Evolutionary conservation across 2,888 invertebrate species (phyloP).

Genomic region (Torymus aiolomorphi): DNA sequence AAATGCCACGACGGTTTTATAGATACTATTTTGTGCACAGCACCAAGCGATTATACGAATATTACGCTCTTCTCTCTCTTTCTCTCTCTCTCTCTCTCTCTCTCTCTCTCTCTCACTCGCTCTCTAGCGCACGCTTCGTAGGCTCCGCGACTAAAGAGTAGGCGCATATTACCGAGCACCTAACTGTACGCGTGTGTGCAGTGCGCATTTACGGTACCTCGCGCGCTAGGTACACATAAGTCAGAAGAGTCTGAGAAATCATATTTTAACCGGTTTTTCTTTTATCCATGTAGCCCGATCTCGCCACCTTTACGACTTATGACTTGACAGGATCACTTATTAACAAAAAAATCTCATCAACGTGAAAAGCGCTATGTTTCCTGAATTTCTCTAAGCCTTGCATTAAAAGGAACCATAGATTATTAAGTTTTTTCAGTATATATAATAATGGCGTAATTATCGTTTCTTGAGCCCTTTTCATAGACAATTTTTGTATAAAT

Average conservation of each 20-base stretch:
- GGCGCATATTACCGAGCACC: slow-evolving; percentile 45
- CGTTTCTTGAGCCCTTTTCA: no score
- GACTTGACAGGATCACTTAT: neutral
- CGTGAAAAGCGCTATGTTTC: neutral
- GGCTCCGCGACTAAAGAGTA: no score
- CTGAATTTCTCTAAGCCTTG: no score
- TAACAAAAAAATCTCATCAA: neutral
- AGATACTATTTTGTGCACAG: neutral
- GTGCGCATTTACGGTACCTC: slow-evolving; percentile 65
- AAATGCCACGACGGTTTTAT: neutral
- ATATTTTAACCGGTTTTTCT: slow-evolving; percentile 66
- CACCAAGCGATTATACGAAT: slow-evolving; percentile 7
- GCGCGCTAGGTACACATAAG: slow-evolving; percentile 35
- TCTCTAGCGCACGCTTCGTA: neutral
- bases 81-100: no score
- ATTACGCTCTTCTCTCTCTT: neutral
- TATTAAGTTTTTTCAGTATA: no score
- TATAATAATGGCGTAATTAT: no score
- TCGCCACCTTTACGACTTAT: slow-evolving; percentile 10
- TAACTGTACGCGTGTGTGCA: slow-evolving; percentile 65
- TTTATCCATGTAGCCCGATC: neutral
- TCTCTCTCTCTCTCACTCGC: neutral
- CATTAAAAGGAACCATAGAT: no score
- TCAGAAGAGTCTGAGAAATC: slow-evolving; percentile 65
- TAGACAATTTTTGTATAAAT: no score